Evolutionary conservation across 2,888 invertebrate species (phyloP), one percentile per base, ranked within the genome.

Genomic region (Melinaea marsaeus): DNA sequence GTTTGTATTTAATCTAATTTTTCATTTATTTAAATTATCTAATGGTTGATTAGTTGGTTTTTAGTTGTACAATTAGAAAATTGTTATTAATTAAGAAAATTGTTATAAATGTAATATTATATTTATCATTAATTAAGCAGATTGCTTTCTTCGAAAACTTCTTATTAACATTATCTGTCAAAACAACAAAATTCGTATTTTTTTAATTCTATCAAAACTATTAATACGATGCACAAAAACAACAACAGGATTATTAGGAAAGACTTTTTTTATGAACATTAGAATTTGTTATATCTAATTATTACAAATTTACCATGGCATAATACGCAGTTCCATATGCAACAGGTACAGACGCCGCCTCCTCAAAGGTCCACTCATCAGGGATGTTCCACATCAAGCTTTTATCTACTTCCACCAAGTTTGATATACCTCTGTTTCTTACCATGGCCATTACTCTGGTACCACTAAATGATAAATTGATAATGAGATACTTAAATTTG

Each of bases 341-440:
- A n/a, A 96, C 94, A 0, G 96, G 96, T 0, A 96, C 92, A 0
- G 95, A 94, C 3, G 95, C 94, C 0, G 95, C 96, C 71, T 96
- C 95, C 72, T 94, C 93, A 55, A 96, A 85, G 32, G 90, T 91
- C 95, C 95, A 96, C 5, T 90, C 83, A 2, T 94, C 92, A 3
- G 96, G 96, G 6, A 96, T 86, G 48, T 92, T 83, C 95, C 95
- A 96, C 33, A 84, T 75, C 34, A 93, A 84, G 3, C 88, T 82
- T 22, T 77, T 83, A 75, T 94, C 92, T 4, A 91, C 92, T 65
- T 90, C 86, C 0, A 93, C 92, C 67, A 92, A 79, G 65, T 93
- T 93, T 0, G 95, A 92, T 75, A 95, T 79, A 56, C 94, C 93
- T 6, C 92, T 79, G 71, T 82, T 85, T 2, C 84, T 80, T 11